Base-by-base conservation (phyloP, 2,888 invertebrate genomes). In the Fragum whitleyi region DNA sequence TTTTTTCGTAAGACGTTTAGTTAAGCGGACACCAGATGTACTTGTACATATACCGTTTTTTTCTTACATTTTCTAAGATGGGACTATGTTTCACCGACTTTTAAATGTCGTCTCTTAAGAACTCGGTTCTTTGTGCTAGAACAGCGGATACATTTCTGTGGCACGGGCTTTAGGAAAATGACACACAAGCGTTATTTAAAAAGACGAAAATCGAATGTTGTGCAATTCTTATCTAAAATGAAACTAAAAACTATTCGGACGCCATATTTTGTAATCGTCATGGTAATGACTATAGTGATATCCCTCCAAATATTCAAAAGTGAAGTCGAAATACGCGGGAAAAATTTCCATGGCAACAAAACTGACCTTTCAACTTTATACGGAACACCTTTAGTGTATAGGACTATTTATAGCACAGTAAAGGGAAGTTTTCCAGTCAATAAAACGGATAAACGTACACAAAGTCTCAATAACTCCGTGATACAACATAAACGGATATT, bases 271-370 rank as follows among this genome's bases (percentile, higher is more conserved):
- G 23, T 57, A 3, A n/a, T 57, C 1, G 11, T 57, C 6, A 19
- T 57, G 57, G 57, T 21, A 14, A 57, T 57, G 57, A 57, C 26
- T 2, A 7, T 57, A 21, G 57, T 57, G 9, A 57, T 57, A 26
- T 57, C 21, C 14, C 23, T 57, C 3, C 57, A 57, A 57, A 57
- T 57, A 57, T 57, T 57, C 14, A 21, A 57, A 57, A 57, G 57
- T 57, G 57, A 57, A 14, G 19, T n/a, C 3, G 23, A 3, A 57
- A 57, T 26, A 19, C 14, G 16, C 5, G 16, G n/a, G 19, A 14
- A 47, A 14, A 5, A 16, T 47, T n/a, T 47, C 47, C 16, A 47
- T 47, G 16, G 47, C 3, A 47, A 47, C 47, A 14, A 2, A 47
- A 19, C 47, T 47, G 47, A 47, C 47, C 47, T 47, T 47, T 47